Evolutionary conservation across 2,888 invertebrate species (phyloP), one percentile per base, ranked within the genome.

Genomic region (Heterodera filipjevi): DNA sequence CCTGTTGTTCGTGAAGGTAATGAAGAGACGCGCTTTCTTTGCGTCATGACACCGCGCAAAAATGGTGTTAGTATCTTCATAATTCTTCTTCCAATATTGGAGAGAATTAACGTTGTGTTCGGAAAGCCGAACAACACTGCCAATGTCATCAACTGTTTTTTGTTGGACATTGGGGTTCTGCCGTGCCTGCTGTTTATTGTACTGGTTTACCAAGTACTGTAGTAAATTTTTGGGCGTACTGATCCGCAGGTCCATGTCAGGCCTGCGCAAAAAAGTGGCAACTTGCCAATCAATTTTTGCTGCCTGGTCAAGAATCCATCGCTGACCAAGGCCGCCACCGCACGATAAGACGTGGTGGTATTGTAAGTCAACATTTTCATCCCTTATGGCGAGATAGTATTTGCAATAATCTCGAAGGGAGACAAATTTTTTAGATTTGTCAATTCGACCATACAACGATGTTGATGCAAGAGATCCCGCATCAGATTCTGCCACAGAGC

Each of bases 191-290:
- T 32, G 30, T 3, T 32, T 66, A 27, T 66, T 66, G 33, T 32
- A 66, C 14, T 30, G 32, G 33, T 73, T 73, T 22, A 39, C 39
- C 8, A 39, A 32, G 44, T 39, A 59, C 3, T 73, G 32, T 10
- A 73, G 73, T 19, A 73, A 8, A 10, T 73, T 39, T 22, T 27
- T 22, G 3, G 73, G 44, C 30, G 59, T 32, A 6, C 35, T 39
- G 22, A 59, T 6, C 19, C 73, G 73, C 22, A 35, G n/a, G n/a
- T 73, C 59, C 33, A 73, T 53, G 33, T 73, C 46, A 14, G 73
- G 73, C 10, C 39, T 73, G 19, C 73, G 73, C 33, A 73, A 27
- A 73, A n/a, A 73, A 22, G 32, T 73, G 22, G 73, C 73, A 5
- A 73, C 16, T 14, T 73, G 53, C 33, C 33, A 33, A 22, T 73